Percentiles rank a stretch among this genome's conserved stretches.
phyloP scores from a whole-genome alignment of 1,140 invertebrate species.

The Euwallacea fornicatus region DNA sequence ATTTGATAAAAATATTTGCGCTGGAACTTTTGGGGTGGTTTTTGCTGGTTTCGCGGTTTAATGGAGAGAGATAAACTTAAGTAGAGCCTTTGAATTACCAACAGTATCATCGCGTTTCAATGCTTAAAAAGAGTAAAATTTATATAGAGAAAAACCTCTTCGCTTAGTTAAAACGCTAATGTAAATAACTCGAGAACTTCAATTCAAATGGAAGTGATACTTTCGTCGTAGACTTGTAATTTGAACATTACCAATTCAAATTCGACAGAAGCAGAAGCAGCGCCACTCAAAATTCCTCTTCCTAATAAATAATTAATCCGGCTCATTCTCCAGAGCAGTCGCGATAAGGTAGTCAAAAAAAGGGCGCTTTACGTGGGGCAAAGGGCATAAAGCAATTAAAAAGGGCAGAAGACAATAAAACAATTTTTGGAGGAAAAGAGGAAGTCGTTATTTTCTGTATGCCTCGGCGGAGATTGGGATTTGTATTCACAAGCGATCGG shows the following conservation, averaged over 20 bases:
- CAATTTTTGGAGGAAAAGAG: not conserved
- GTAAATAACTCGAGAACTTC: slow-evolving; percentile 3
- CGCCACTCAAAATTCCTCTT: slow-evolving; percentile 3
- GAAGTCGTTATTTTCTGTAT: not conserved
- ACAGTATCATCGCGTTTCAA: too few species aligned
- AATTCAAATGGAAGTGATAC: slow-evolving; percentile 1
- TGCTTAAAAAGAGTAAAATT: too few species aligned
- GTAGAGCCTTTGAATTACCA: too few species aligned
- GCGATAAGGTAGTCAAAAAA: slow-evolving; percentile 7
- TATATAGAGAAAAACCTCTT: too few species aligned
- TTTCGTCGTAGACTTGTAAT: slow-evolving; percentile 11
- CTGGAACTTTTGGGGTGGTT: not conserved
- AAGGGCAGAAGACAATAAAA: slow-evolving; percentile 6
- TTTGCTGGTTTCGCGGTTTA: too few species aligned
- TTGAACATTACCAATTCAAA: slow-evolving; percentile 14
- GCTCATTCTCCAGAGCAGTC: slow-evolving; percentile 7
- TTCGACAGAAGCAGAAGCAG: not conserved
- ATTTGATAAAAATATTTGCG: slow-evolving; percentile 5
- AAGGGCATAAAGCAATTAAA: slow-evolving; percentile 4
- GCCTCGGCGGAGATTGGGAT: not conserved
- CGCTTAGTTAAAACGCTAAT: not conserved
- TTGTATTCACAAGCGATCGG: not conserved
- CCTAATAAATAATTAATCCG: slow-evolving; percentile 15
- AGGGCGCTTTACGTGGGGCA: not conserved
- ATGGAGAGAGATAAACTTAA: too few species aligned